phyloP scores from a whole-genome alignment of 2,797 vertebrate genomes.

The Salarias fasciatus region DNA sequence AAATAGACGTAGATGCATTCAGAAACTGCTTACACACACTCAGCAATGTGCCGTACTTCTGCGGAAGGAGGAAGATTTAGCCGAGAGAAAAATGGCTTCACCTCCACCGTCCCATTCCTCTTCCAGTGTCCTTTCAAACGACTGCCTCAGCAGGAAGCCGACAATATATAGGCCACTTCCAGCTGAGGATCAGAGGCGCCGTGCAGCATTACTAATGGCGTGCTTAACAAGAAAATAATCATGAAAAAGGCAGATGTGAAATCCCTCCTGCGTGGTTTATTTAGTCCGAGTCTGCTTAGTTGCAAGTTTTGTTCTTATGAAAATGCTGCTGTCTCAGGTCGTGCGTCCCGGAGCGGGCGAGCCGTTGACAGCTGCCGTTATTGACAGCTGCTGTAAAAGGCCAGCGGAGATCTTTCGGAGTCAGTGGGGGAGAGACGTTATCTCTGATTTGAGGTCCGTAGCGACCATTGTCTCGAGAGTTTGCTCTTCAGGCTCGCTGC shows the following conservation, averaged over 20 bases:
- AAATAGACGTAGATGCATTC: conserved; percentile 45
- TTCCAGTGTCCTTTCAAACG: conserved; percentile 73
- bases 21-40: conserved; percentile 67
- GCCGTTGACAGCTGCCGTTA: conserved; percentile 73
- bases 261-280: conserved; percentile 30
- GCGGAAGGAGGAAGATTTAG: conserved; percentile 57
- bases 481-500: conserved; percentile 57
- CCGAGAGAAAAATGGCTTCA: conserved; percentile 73
- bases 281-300: conserved; percentile 10
- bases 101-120: conserved; percentile 56
- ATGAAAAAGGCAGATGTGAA: conserved; percentile 5
- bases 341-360: conserved; percentile 28
- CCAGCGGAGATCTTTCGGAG: conserved; percentile 58
- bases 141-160: conserved; percentile 73
- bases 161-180: conserved; percentile 66
- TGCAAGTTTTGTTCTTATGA: conserved; percentile 34
- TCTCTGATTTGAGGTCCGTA: conserved; percentile 67
- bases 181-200: conserved; percentile 19
- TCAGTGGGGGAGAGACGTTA: conserved; percentile 51
- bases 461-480: conserved; percentile 68
- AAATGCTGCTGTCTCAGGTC: conserved; percentile 58
- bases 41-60: conserved; percentile 65
- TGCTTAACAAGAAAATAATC: conserved; percentile 29
- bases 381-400: conserved; percentile 66
- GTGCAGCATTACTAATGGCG: conserved; percentile 27